Evolutionary conservation across 2,797 vertebrate species (phyloP), one percentile per base, ranked within the genome.

Genomic region (Sphenodon punctatus): DNA sequence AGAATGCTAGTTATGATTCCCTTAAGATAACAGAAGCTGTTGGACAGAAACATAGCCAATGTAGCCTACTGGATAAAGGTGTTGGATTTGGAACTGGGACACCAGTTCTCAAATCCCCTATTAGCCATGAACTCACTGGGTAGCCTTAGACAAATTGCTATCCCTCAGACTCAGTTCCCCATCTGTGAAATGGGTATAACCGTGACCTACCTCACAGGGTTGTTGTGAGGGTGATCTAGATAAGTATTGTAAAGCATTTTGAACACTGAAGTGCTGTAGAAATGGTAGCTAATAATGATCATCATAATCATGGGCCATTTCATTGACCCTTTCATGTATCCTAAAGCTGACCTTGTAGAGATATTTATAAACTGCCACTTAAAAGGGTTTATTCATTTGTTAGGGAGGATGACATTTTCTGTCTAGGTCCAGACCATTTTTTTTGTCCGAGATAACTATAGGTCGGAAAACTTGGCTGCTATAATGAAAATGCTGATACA

Each of bases 401-500:
- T 46, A 67, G 53, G 36, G 36, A 49, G 43, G 36, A 66, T 39
- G 45, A 17, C 12, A 25, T 27, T 3, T 6, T 10, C 0, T 7
- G 13, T 53, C 67, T 78, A 43, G n/a, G 55, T 56, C 22, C 14
- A 2, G 30, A 64, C 51, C 1, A 0, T 22, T 0, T 71, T 87
- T 75, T 23, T 30, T 53, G 2, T n/a, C 39, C 48, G 60, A 48
- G 67, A 11, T 0, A 10, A 32, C 2, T 41, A 78, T 75, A n/a
- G 75, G 66, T 79, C 80, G 88, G 77, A 55, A 8, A 3, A 5
- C 65, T 49, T 0, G 0, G 43, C 27, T 75, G n/a, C n/a, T 12
- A 34, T 42, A 85, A 78, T 70, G 15, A 81, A 59, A 89, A 19
- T 80, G 91, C 90, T 91, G 88, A 89, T 83, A 10, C 66, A 84